A percentile compares a stretch with the other conserved stretches of the same genome.
Evolutionary conservation across 2,888 invertebrate genomes (phyloP).

Genomic region (Tridacna crocea): DNA sequence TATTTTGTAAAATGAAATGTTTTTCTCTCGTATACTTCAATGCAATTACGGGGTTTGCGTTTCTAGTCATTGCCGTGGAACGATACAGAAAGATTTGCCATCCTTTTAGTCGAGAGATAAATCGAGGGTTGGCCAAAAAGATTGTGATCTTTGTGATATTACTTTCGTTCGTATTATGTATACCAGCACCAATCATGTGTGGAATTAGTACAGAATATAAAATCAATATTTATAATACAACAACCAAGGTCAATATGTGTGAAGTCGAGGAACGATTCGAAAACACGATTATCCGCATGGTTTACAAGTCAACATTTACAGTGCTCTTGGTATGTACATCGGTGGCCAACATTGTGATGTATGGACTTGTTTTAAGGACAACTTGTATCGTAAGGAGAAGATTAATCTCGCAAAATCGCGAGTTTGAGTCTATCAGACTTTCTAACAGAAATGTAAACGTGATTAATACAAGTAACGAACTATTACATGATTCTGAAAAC

Average conservation of each 20-base stretch:
- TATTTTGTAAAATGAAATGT: slow-evolving; percentile 55
- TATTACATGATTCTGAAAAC: too few relatives aligned
- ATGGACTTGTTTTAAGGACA: slow-evolving; percentile 39
- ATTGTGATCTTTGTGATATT: slow-evolving; percentile 31
- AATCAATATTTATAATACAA: slow-evolving; percentile 28
- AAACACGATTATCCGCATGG: slow-evolving; percentile 26
- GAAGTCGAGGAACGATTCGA: slow-evolving; percentile 44
- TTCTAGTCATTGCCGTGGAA: slow-evolving; percentile 53
- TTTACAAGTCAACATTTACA: slow-evolving; percentile 40
- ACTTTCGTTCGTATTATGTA: slow-evolving; percentile 25
- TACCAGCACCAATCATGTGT: slow-evolving; percentile 54
- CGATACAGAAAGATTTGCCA: slow-evolving; percentile 53
- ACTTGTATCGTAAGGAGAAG: slow-evolving; percentile 35
- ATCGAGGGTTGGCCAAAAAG: slow-evolving; percentile 42
- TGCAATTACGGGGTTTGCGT: slow-evolving; percentile 27
- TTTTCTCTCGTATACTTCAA: slow-evolving; percentile 48
- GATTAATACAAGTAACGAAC: background rate
- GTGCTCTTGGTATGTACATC: slow-evolving; percentile 18
- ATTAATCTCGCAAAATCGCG: background rate
- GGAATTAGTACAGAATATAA: slow-evolving; percentile 36
- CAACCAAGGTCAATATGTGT: slow-evolving; percentile 45
- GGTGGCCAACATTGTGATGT: slow-evolving; percentile 48
- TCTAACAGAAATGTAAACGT: slow-evolving; percentile 11
- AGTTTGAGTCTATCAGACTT: background rate
- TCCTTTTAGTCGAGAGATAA: slow-evolving; percentile 52